Conservation (phyloP, 2,797 vertebrate species). For the Myiotriccus ornatus region DNA sequence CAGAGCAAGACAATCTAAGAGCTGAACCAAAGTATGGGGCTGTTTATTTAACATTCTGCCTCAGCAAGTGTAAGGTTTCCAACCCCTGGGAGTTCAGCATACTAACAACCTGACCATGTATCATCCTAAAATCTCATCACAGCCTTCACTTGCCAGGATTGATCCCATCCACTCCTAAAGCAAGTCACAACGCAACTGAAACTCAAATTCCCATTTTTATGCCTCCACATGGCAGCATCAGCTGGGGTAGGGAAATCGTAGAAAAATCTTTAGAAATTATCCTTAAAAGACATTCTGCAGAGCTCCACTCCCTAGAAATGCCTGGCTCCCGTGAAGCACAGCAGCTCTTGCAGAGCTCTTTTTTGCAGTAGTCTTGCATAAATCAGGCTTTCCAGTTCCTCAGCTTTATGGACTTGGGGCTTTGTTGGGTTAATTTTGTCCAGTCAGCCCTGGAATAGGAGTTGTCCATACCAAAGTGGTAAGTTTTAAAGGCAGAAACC, state of each 20-base stretch:
- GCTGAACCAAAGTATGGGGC: neutral
- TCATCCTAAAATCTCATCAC: neutral
- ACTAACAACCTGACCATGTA: neutral
- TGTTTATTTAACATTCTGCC: slow-evolving; percentile 8
- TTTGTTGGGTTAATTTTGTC: slow-evolving; percentile 10
- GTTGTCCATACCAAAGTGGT: neutral
- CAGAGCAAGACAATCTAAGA: neutral
- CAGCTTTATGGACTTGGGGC: neutral
- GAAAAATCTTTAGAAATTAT: neutral
- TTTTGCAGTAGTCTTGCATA: neutral
- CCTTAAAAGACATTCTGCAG: neutral
- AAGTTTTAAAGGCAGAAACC: slow-evolving; percentile 57
- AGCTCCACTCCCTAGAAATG: neutral
- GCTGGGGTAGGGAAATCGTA: neutral
- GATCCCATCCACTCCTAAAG: neutral
- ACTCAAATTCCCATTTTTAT: neutral
- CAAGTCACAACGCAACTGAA: neutral
- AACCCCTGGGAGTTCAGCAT: neutral
- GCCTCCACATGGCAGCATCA: neutral
- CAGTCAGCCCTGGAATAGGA: neutral
- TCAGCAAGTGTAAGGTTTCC: neutral
- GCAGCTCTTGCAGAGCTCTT: neutral
- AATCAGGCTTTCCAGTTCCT: neutral
- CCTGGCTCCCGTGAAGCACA: neutral
- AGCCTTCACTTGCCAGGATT: neutral